These are phyloP conservation scores for Phasianus colchicus DNA, from an alignment of 2,113 vertebrate species.

Conservation along the genomic window DNA sequence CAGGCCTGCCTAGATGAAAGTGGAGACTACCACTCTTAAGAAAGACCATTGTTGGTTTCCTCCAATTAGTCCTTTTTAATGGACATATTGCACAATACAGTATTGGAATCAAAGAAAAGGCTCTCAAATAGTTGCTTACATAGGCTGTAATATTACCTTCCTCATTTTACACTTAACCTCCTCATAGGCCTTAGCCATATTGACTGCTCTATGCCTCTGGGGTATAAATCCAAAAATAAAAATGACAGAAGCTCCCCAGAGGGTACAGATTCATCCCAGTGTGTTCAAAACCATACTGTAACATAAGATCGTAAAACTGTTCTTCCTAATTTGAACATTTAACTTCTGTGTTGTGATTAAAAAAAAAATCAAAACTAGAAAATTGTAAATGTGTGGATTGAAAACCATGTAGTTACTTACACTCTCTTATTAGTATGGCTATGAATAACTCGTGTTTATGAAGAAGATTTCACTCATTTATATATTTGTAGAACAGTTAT, in stretches of 20 bases:
- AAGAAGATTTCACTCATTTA: neutral
- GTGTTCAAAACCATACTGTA: neutral
- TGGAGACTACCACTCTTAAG: neutral
- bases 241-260: neutral
- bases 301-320: neutral
- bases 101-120: neutral
- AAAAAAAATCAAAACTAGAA: neutral
- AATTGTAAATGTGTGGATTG: neutral
- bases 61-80: neutral
- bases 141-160: neutral
- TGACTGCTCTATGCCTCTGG: neutral
- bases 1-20: neutral
- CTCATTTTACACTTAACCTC: neutral
- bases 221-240: neutral
- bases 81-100: neutral
- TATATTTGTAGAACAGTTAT: neutral
- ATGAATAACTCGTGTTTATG: neutral
- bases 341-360: neutral
- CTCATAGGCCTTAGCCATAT: neutral
- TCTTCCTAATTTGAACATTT: neutral
- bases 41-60: neutral
- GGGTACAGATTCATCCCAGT: neutral
- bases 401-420: neutral
- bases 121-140: fast-evolving
- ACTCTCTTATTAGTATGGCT: neutral